A percentile compares a stretch with the other conserved stretches of the same genome.
Evolutionary conservation across 2,113 vertebrate genomes (phyloP).

Genomic region (Anguilla japonica): DNA sequence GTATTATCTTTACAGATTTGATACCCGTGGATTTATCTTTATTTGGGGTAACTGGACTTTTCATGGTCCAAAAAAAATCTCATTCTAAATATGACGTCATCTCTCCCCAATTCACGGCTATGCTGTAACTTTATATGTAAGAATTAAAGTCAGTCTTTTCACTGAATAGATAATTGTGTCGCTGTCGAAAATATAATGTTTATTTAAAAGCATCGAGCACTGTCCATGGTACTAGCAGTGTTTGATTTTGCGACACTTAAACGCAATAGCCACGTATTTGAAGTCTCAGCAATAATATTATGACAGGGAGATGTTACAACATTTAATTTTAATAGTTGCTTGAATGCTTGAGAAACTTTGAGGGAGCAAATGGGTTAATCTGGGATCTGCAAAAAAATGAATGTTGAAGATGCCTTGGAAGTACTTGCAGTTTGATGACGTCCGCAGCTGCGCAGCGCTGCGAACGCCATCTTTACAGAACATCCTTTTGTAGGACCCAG

Average conservation of each 20-base stretch:
- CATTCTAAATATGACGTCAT: neutral
- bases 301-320: neutral
- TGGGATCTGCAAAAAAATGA: neutral
- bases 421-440: neutral
- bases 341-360: neutral
- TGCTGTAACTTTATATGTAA: neutral
- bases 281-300: neutral
- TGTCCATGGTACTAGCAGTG: neutral
- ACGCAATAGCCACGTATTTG: neutral
- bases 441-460: neutral
- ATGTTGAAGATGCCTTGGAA: neutral
- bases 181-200: neutral
- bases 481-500: neutral
- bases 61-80: neutral
- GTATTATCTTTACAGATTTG: neutral
- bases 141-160: neutral
- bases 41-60: neutral
- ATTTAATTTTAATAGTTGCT: neutral
- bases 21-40: neutral
- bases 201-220: neutral
- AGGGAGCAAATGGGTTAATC: neutral
- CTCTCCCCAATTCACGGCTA: neutral
- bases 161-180: neutral
- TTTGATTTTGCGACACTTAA: neutral
- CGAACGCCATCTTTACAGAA: conserved; percentile 30